These are phyloP conservation scores for Adelges cooleyi DNA, from an alignment of 1,140 invertebrate genomes.

Conservation along the genomic window DNA sequence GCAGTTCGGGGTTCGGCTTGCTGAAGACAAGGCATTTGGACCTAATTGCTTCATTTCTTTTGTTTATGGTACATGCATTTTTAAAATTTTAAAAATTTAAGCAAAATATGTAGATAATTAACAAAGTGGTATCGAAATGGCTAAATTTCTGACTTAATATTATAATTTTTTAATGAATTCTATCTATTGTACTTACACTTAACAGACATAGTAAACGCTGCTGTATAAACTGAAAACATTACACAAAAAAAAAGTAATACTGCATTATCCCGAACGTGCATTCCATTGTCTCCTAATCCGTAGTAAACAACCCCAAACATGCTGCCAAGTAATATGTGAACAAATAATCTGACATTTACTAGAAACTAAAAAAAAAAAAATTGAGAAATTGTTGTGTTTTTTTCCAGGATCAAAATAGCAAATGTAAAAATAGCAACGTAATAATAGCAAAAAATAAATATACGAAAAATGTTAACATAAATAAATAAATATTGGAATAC, in stretches of 20 bases:
- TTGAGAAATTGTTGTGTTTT: too few relatives aligned
- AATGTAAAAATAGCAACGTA: too few relatives aligned
- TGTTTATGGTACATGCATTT: too few relatives aligned
- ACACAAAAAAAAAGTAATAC: constrained; percentile 22
- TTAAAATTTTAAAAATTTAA: too few relatives aligned
- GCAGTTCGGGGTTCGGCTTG: too few relatives aligned
- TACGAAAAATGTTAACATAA: neutral
- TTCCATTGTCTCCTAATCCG: neutral
- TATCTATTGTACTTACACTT: constrained; percentile 10
- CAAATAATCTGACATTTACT: constrained; percentile 14
- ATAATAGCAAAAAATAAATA: neutral
- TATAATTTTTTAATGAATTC: too few relatives aligned
- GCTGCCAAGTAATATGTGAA: constrained; percentile 8
- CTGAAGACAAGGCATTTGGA: too few relatives aligned
- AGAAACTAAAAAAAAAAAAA: constrained; percentile 14
- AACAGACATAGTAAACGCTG: constrained; percentile 22
- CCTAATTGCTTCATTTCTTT: too few relatives aligned
- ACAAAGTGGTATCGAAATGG: too few relatives aligned
- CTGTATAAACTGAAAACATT: constrained; percentile 8
- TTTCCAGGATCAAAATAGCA: too few relatives aligned
- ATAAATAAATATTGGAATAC: neutral
- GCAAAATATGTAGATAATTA: too few relatives aligned
- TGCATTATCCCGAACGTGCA: constrained; percentile 10
- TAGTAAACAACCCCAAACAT: constrained; percentile 20
- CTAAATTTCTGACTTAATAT: too few relatives aligned